These are phyloP conservation scores for Noctua janthina DNA, from an alignment of 2,888 invertebrate species.

Conservation along the genomic window DNA sequence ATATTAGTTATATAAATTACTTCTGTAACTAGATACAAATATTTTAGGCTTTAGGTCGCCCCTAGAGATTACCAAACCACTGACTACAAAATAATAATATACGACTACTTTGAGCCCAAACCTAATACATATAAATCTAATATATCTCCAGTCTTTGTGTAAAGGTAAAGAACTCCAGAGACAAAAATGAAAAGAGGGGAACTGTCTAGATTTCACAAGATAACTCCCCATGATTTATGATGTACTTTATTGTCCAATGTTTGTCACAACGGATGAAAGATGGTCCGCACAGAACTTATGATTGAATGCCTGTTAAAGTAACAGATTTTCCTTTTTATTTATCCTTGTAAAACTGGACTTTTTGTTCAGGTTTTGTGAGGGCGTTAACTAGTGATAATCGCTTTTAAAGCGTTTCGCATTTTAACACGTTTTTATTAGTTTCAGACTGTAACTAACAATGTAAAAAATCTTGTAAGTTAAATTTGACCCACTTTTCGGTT, in stretches of 20 bases:
- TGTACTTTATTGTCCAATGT: constrained; percentile 77
- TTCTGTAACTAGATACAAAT: constrained; percentile 1
- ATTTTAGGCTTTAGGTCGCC: constrained; percentile 7
- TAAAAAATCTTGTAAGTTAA: too few relatives aligned
- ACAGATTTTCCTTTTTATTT: constrained; percentile 48
- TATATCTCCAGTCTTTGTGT: constrained; percentile 26
- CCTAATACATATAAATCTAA: constrained; percentile 39
- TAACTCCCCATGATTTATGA: constrained; percentile 79
- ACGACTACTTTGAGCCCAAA: constrained; percentile 23
- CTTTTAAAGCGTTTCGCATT: neutral
- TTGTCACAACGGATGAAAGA: constrained; percentile 76
- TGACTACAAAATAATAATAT: constrained; percentile 21
- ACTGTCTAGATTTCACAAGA: constrained; percentile 72
- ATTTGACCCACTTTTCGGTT: too few relatives aligned
- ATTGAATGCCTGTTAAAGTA: constrained; percentile 67
- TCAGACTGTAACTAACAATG: too few relatives aligned
- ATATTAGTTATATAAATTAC: neutral
- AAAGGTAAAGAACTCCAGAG: constrained; percentile 50
- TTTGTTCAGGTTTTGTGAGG: neutral
- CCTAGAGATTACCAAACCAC: constrained; percentile 1
- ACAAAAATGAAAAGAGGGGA: constrained; percentile 66
- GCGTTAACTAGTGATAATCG: neutral
- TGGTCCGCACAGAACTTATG: constrained; percentile 64
- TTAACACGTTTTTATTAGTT: too few relatives aligned
- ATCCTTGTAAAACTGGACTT: neutral